Base-by-base conservation (phyloP, 2,797 vertebrate species). In the Phyllotis vaccarum region DNA sequence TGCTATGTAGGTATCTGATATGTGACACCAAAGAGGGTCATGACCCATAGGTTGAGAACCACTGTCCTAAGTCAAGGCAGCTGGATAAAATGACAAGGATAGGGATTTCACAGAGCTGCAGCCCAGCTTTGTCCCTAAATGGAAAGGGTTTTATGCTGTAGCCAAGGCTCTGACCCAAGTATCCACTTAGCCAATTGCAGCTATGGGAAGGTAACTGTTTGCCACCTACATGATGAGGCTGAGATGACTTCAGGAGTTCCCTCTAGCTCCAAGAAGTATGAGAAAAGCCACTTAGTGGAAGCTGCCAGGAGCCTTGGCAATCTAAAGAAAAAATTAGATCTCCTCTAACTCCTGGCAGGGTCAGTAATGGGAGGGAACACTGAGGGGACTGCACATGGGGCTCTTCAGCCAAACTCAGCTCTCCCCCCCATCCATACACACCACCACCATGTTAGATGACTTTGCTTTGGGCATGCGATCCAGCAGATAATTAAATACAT, bases 321-420 rank as follows among this genome's bases (percentile, higher is more conserved):
- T 40, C 78, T 56, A 87, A 89, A 0, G 19, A 95, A 96, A 80
- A 89, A 92, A 91, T 52, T 87, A 89, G 95, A 90, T 87, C 91
- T 54, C 46, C 0, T 68, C 75, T 85, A n/a, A 93, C 31, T 90
- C 86, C 91, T 70, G 89, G 89, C 79, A 75, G 46, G 83, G 75
- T 78, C 91, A 78, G 62, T 29, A 66, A 83, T 1, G 5, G 6
- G 56, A 94, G 86, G 79, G 89, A 83, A 64, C 78, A 94, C 89
- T 60, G 54, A 89, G 40, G 91, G 89, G 91, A 90, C 62, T 94
- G 80, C 46, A 58, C 94, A 89, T 74, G 37, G 49, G 72, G 52
- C 43, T 93, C 81, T 81, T 85, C 16, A 40, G 97, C 86, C 93
- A 94, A 90, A 86, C 40, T 82, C 81, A 70, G 46, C 56, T 66